These are phyloP conservation scores for Drosophila repleta DNA, from an alignment of 1,140 invertebrate genomes.

Conservation along the genomic window DNA sequence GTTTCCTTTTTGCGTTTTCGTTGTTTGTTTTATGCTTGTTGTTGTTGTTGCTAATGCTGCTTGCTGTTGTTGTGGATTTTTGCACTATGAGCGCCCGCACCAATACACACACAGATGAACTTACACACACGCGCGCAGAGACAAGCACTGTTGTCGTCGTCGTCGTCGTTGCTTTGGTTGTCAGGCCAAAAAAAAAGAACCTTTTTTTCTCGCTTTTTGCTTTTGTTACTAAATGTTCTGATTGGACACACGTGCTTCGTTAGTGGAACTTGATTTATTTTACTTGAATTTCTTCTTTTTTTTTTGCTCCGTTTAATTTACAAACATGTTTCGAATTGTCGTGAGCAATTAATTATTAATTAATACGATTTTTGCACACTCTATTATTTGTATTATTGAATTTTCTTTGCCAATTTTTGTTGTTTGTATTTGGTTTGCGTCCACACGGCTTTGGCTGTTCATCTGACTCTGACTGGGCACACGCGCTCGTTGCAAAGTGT, in stretches of 20 bases:
- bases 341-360: constrained; percentile 11
- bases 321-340: constrained; percentile 18
- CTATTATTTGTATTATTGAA: not conserved
- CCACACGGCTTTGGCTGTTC: constrained; percentile 51
- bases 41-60: constrained; percentile 19
- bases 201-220: constrained; percentile 13
- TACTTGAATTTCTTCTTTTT: constrained; percentile 2
- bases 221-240: constrained; percentile 28
- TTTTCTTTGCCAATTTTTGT: constrained; percentile 36
- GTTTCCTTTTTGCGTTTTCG: constrained; percentile 25
- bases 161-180: constrained; percentile 27
- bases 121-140: constrained; percentile 11
- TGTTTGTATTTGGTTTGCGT: constrained; percentile 46
- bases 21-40: constrained; percentile 29
- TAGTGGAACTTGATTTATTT: constrained; percentile 4
- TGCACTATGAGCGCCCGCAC: constrained; percentile 42
- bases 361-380: constrained; percentile 2
- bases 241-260: constrained; percentile 46
- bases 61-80: constrained; percentile 32
- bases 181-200: constrained; percentile 25
- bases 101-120: constrained; percentile 25
- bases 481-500: constrained; percentile 62
- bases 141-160: constrained; percentile 15
- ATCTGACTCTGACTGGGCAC: constrained; percentile 57
- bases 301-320: constrained; percentile 1